Base-by-base conservation (phyloP, 2,797 vertebrate genomes). In the Catharus ustulatus region DNA sequence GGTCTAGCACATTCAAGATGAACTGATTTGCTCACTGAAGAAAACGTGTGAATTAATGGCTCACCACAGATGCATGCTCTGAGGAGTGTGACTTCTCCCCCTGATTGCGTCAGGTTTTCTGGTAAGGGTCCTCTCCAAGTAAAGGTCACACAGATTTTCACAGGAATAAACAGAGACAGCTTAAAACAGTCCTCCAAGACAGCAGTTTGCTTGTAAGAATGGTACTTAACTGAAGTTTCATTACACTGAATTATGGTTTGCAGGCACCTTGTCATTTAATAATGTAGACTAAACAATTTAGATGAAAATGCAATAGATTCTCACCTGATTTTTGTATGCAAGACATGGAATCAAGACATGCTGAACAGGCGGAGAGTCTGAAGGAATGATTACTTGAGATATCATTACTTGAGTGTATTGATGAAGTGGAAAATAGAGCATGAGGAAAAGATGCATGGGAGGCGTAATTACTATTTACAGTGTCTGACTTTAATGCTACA, bases 1-100 rank as follows among this genome's bases (percentile, higher is more conserved):
- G 7, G 71, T 94, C 90, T 95, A 34, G 74, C 92, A 93, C 80
- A 89, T 95, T 89, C n/a, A 58, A 46, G 21, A 46, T 2, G 23
- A 76, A 43, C 51, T 32, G 48, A 79, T 45, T 34, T 64, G 51
- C 38, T 77, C 74, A 46, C 76, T 51, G 54, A 63, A 72, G 49
- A 93, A 62, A 85, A 32, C 3, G 38, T 62, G 42, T 38, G 68
- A 93, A 80, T 75, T 87, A 88, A 73, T 52, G 55, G 80, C 69
- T 88, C 55, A 73, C 22, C 74, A 64, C 62, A 93, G 66, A 93
- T 51, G 71, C 63, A 58, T 1, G 1, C 83, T 90, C 48, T 29
- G 38, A 80, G 54, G 46, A 81, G 40, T 18, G 64, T 52, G 76
- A 86, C 73, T 84, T 78, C 40, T 52, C 42, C 7, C 14, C 12